phyloP scores from a whole-genome alignment of 2,113 vertebrate species.

The Rattus rattus region DNA sequence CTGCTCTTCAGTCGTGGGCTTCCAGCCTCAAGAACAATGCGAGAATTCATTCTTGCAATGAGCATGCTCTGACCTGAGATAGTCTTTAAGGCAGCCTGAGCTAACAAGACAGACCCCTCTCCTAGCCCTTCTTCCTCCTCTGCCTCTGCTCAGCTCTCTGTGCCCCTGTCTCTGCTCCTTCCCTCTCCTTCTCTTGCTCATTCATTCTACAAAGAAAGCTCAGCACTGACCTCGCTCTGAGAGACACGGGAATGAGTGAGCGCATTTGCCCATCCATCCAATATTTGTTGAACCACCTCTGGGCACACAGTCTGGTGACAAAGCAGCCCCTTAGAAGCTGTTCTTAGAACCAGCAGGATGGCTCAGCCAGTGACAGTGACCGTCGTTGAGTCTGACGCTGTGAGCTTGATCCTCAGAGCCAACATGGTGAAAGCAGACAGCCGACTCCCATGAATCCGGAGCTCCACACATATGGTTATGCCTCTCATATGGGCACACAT shows the following conservation, averaged over 20 bases:
- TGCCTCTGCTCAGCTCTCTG: too few relatives aligned
- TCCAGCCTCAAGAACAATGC: not conserved
- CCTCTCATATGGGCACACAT: not conserved
- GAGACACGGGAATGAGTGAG: not conserved
- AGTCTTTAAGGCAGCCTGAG: not conserved
- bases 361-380: rapidly evolving
- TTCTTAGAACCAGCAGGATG: not conserved
- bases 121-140: not conserved
- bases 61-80: too few relatives aligned
- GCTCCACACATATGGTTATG: not conserved
- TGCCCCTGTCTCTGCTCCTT: rapidly evolving
- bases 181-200: not conserved
- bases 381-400: not conserved
- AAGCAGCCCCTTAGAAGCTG: not conserved
- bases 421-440: not conserved
- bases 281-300: not conserved
- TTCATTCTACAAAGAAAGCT: not conserved
- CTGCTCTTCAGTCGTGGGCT: not conserved
- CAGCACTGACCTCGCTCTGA: not conserved
- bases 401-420: not conserved
- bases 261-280: not conserved
- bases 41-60: rapidly evolving
- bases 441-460: not conserved
- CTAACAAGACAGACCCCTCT: rapidly evolving
- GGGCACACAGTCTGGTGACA: not conserved